Evolutionary conservation across 2,797 vertebrate species (phyloP).

Genomic region (Loriculus beryllinus): DNA sequence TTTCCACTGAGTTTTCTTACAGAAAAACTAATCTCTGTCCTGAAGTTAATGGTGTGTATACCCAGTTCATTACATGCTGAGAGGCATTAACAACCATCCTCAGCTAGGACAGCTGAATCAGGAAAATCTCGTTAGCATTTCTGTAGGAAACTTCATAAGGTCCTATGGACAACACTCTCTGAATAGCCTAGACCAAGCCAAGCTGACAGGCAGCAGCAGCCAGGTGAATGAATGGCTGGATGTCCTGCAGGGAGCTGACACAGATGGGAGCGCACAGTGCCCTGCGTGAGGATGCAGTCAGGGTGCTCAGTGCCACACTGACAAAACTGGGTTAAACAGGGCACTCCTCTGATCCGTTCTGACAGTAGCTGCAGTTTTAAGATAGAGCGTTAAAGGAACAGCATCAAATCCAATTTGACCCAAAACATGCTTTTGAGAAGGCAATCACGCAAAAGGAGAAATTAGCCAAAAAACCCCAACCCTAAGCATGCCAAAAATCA

Average conservation of each 20-base stretch:
- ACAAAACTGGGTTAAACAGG: conserved; percentile 11
- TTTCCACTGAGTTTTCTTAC: background rate
- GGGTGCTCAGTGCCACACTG: background rate
- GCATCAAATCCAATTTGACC: background rate
- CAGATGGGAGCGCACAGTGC: background rate
- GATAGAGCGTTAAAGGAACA: background rate
- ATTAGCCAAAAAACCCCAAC: accelerated
- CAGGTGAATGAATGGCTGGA: background rate
- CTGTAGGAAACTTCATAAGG: background rate
- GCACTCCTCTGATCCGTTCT: background rate
- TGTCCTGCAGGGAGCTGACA: background rate
- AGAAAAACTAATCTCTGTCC: background rate
- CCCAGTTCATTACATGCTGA: background rate
- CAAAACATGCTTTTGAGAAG: background rate
- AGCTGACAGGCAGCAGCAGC: background rate
- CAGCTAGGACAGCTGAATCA: background rate
- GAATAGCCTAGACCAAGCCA: background rate
- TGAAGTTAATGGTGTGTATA: background rate
- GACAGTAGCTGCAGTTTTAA: background rate
- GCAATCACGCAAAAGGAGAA: background rate
- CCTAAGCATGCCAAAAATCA: background rate
- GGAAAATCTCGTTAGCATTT: background rate
- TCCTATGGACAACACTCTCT: accelerated
- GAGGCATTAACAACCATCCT: background rate
- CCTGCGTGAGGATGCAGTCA: accelerated